Conservation (phyloP, 2,888 invertebrate species). For the Amphipyra tragopoginis region DNA sequence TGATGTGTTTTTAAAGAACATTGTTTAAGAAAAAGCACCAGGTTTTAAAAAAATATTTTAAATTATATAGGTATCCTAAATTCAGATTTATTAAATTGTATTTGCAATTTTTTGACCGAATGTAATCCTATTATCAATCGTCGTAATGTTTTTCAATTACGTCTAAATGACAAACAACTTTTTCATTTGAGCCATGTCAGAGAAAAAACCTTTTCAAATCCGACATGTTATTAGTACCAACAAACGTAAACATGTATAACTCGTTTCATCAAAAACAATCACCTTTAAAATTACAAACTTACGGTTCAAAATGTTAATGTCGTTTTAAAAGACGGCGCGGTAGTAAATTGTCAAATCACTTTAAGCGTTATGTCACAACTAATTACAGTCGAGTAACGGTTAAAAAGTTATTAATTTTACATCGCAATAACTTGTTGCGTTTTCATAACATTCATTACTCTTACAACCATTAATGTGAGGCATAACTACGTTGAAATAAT, state of each 20-base stretch:
- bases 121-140: too few species aligned
- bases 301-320: slow-evolving; percentile 16
- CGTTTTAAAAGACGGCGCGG: slow-evolving; percentile 3
- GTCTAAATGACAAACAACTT: background rate
- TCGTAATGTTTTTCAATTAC: background rate
- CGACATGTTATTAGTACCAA: slow-evolving; percentile 1
- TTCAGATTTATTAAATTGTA: background rate
- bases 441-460: slow-evolving; percentile 46
- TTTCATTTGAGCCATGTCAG: background rate
- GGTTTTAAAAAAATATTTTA: too few species aligned
- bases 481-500: slow-evolving; percentile 31
- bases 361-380: slow-evolving; percentile 46
- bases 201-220: background rate
- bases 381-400: slow-evolving; percentile 46
- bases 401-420: slow-evolving; percentile 49
- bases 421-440: slow-evolving; percentile 49
- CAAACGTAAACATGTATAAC: background rate
- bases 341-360: slow-evolving; percentile 50
- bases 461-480: slow-evolving; percentile 25
- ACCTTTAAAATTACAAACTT: slow-evolving; percentile 3
- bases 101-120: background rate
- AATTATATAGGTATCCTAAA: too few species aligned
- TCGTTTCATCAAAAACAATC: slow-evolving; percentile 6
- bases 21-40: slow-evolving; percentile 7
- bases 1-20: slow-evolving; percentile 17